Evolutionary conservation across 2,113 vertebrate species (phyloP).

Genomic region (Erythrolamprus reginae): DNA sequence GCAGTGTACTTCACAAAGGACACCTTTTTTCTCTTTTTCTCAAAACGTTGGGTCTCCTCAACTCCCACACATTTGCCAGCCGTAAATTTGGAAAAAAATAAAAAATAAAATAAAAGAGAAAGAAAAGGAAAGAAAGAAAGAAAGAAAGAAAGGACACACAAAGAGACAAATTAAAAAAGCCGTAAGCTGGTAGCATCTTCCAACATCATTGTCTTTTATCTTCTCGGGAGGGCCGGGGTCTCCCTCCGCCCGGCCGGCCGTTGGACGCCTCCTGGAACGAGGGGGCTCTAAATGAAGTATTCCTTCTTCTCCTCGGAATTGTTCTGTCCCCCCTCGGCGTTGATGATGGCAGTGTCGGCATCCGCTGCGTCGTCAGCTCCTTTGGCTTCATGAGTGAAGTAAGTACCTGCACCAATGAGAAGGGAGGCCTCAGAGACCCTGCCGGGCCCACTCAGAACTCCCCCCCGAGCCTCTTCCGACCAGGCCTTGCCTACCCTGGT

Average conservation of each 20-base stretch:
- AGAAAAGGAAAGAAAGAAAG: background rate
- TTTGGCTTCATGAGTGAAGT: constrained; percentile 99
- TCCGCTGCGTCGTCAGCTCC: constrained; percentile 96
- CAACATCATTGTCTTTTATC: constrained; percentile 71
- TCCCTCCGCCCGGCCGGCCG: constrained; percentile 58
- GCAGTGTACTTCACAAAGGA: constrained; percentile 87
- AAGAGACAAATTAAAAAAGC: constrained; percentile 47
- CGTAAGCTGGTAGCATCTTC: constrained; percentile 69
- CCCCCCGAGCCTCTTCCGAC: background rate
- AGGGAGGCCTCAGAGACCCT: constrained; percentile 5
- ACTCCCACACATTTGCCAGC: constrained; percentile 67
- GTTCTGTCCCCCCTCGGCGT: constrained; percentile 97
- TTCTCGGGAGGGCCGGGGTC: constrained; percentile 67
- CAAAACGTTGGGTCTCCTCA: constrained; percentile 68
- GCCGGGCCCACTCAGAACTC: background rate
- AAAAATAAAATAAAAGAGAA: constrained; percentile 17
- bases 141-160: background rate
- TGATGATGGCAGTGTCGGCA: constrained; percentile 98
- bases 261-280: constrained; percentile 73
- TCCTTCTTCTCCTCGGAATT: constrained; percentile 99
- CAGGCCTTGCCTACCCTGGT: too few relatives aligned
- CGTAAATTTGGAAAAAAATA: constrained; percentile 55
- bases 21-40: constrained; percentile 72
- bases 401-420: constrained; percentile 82
- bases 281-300: constrained; percentile 95